Evolutionary conservation across 1,140 invertebrate species (phyloP), one percentile per base, ranked within the genome.

Genomic region (Hormaphis cornu): DNA sequence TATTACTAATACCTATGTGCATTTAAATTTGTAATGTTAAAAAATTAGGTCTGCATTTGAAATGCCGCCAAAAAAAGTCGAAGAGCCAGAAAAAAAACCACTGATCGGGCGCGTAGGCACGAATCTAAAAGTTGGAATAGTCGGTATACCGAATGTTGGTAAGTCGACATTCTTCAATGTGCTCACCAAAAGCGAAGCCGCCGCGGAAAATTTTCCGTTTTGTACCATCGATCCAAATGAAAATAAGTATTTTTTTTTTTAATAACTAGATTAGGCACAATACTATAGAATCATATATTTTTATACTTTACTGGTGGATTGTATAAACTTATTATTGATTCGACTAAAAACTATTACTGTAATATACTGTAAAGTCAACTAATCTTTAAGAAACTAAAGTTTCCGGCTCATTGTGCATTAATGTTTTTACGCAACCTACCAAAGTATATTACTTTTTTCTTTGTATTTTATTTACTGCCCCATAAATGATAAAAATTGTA

Each of bases 181-280:
- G 1, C 79, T 99, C 35, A 98, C 95, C 18, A 95, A 98, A 78
- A 97, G 93, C 78, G 87, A 92, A 76, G 96, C 93, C 10, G 86
- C 93, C 69, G 95, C 97, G 66, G 93, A 98, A 81, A 98, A 99
- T 77, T 98, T 98, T 80, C 97, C 97, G 6, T 99, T 99, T 82
- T 99, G 97, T 83, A 99, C 97, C 76, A 99, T 99, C 77, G 95
- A 99, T 83, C 97, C 97, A 24, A 99, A 99, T 93, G 97, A 99
- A 88, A 98, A 95, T 97, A 94, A 95, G 91, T 94, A 90, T 89
- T 76, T 72, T 75, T 77, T 78, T 81, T 74, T 73, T 71, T 37
- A 66, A 74, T 58, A 73, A 70, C 30, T 16, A 50, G 58, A 26
- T n/a, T 48, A 52, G 16, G n/a, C n/a, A n/a, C n/a, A n/a, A n/a